phyloP scores from a whole-genome alignment of 2,888 invertebrate species.

The Entomobrya proxima region DNA sequence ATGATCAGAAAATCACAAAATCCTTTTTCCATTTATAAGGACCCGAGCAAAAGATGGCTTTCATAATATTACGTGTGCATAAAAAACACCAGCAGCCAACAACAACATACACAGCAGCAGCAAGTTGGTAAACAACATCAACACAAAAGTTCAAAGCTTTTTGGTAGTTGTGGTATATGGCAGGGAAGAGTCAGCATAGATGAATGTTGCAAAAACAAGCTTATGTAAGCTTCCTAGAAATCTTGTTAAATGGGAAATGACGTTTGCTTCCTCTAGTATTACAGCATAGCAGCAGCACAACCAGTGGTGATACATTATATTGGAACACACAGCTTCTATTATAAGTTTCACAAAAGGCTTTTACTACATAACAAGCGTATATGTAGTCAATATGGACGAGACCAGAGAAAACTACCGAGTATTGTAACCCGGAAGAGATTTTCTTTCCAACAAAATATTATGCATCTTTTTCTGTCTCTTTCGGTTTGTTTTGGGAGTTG shows the following conservation, averaged over 20 bases:
- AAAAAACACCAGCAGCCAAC: background rate
- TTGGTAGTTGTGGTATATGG: background rate
- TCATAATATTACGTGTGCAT: background rate
- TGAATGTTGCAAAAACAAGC: background rate
- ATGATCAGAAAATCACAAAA: slow-evolving; percentile 2
- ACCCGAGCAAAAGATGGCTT: background rate
- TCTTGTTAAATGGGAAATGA: too few relatives aligned
- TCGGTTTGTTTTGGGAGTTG: background rate
- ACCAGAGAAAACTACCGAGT: slow-evolving; percentile 35
- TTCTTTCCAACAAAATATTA: slow-evolving; percentile 8
- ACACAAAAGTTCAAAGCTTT: background rate
- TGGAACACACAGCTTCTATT: background rate
- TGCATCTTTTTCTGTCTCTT: background rate
- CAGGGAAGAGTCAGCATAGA: too few relatives aligned
- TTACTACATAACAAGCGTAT: too few relatives aligned
- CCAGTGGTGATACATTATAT: background rate
- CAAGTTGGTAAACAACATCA: background rate
- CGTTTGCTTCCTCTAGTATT: too few relatives aligned
- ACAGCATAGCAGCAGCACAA: background rate
- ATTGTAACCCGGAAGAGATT: slow-evolving; percentile 43
- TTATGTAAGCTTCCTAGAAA: background rate
- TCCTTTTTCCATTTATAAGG: background rate
- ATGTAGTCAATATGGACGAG: too few relatives aligned
- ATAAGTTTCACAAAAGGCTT: too few relatives aligned
- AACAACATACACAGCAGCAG: background rate